phyloP scores from a whole-genome alignment of 2,113 vertebrate species.

The Rhabdomys dilectus region DNA sequence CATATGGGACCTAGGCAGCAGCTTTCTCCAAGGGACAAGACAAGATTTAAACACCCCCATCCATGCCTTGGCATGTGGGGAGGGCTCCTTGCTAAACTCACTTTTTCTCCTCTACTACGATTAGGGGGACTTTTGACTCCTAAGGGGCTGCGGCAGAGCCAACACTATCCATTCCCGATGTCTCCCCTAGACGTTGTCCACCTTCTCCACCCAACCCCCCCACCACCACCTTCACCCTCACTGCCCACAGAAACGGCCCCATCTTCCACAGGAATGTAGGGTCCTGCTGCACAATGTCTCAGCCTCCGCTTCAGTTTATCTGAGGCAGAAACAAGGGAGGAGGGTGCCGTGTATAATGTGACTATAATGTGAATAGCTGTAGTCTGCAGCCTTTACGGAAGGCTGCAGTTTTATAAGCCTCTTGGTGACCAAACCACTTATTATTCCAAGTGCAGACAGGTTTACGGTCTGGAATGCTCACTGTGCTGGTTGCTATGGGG shows the following conservation, averaged over 20 bases:
- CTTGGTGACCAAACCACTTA: neutral
- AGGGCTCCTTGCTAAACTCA: neutral
- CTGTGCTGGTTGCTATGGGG: neutral
- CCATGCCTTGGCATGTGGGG: too few relatives aligned
- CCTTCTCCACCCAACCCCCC: too few relatives aligned
- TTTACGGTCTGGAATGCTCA: constrained; percentile 5
- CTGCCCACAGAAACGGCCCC: neutral
- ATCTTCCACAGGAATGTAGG: neutral
- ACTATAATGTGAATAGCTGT: neutral
- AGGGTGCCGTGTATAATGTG: neutral
- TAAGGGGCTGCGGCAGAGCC: neutral
- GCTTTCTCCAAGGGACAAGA: neutral
- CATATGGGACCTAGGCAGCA: neutral
- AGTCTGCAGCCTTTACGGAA: constrained; percentile 7
- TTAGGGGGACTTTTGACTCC: neutral
- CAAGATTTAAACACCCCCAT: too few relatives aligned
- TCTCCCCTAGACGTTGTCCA: neutral
- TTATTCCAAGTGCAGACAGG: constrained; percentile 50
- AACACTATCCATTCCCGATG: neutral
- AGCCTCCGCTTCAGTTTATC: constrained; percentile 18
- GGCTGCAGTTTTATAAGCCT: neutral
- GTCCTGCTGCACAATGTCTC: too few relatives aligned
- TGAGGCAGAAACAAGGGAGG: neutral
- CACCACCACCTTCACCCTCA: neutral
- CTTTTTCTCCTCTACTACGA: fast-evolving